phyloP scores from a whole-genome alignment of 92 coral and sea anemone species.

The Galaxea fascicularis region DNA sequence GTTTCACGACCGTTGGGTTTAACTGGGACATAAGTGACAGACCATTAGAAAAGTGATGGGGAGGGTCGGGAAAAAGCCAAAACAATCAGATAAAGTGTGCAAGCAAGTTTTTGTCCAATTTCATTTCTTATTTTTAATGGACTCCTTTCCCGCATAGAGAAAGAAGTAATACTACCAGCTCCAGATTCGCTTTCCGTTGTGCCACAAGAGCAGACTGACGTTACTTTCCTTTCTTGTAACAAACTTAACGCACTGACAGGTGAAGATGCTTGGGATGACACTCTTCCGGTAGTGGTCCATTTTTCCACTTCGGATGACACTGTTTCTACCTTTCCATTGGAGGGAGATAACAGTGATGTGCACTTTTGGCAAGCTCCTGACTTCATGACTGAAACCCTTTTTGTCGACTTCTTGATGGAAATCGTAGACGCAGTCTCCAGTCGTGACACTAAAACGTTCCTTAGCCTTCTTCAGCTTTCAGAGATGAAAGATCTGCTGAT shows the following conservation, averaged over 20 bases:
- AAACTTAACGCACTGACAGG: neutral
- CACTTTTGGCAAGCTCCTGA: slow-evolving; percentile 42
- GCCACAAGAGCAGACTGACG: too few species aligned
- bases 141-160: too few species aligned
- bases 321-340: neutral
- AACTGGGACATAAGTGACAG: too few species aligned
- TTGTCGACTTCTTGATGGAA: slow-evolving; percentile 24
- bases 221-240: neutral
- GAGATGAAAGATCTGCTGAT: neutral
- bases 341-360: neutral
- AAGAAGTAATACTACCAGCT: too few species aligned
- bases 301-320: slow-evolving; percentile 5
- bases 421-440: slow-evolving; percentile 25
- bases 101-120: too few species aligned
- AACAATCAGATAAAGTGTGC: too few species aligned
- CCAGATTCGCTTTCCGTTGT: too few species aligned
- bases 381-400: slow-evolving; percentile 31
- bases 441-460: neutral
- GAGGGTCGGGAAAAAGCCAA: too few species aligned
- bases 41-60: too few species aligned
- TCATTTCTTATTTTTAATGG: too few species aligned
- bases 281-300: slow-evolving; percentile 17
- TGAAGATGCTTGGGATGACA: neutral
- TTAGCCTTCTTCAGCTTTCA: neutral
- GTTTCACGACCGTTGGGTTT: too few species aligned